Evolutionary conservation across 2,113 vertebrate species (phyloP).

Genomic region (Polypterus senegalus): DNA sequence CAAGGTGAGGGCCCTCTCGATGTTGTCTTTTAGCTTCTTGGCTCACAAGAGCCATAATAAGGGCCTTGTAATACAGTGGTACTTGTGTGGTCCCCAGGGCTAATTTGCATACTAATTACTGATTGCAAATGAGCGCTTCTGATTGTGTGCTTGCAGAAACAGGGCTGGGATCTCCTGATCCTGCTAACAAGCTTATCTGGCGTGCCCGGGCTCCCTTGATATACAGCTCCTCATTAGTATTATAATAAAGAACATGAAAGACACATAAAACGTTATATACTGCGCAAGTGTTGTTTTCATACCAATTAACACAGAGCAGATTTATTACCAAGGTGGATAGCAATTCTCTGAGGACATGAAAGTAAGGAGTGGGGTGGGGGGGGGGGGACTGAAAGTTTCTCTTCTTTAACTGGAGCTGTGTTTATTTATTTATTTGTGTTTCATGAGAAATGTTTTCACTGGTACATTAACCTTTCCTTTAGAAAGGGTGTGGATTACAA

Average conservation of each 20-base stretch:
- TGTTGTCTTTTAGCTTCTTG: conserved; percentile 34
- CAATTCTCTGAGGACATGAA: conserved; percentile 59
- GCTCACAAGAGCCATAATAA: conserved; percentile 71
- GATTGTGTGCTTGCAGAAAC: conserved; percentile 55
- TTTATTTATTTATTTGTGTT: no score
- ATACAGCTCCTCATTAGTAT: conserved; percentile 93
- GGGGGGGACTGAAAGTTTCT: conserved; percentile 40
- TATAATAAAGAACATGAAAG: conserved; percentile 96
- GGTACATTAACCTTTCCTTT: no score
- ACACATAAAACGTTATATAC: conserved; percentile 97
- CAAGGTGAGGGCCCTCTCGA: conserved; percentile 19
- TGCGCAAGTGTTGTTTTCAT: conserved; percentile 94
- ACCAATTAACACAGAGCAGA: conserved; percentile 88
- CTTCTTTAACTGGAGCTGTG: no score
- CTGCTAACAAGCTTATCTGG: conserved; percentile 87
- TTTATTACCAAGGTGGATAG: conserved; percentile 81
- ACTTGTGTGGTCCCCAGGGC: conserved; percentile 90
- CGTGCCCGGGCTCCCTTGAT: conserved; percentile 72
- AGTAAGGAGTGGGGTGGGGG: conserved; percentile 51
- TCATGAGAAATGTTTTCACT: no score
- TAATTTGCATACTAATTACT: conserved; percentile 99
- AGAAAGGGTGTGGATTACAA: no score
- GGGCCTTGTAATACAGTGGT: conserved; percentile 97
- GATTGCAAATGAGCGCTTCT: conserved; percentile 88
- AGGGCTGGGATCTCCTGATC: conserved; percentile 66